phyloP scores from a whole-genome alignment of 2,888 invertebrate genomes.

The Orthosia gracilis region DNA sequence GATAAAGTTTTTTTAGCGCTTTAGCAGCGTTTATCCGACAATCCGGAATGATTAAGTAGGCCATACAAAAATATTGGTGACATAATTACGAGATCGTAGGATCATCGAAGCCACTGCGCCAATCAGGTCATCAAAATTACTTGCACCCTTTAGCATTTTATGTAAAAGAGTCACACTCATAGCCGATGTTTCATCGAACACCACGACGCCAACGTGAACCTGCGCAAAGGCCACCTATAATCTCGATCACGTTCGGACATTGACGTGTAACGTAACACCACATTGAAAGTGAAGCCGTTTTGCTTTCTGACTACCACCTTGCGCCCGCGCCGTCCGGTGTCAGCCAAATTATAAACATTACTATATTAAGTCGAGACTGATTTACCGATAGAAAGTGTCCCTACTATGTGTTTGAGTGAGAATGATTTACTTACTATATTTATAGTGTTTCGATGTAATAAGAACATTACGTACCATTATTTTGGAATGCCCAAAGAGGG shows the following conservation, averaged over 20 bases:
- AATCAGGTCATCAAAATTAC: neutral
- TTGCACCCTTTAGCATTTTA: neutral
- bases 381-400: conserved; percentile 75
- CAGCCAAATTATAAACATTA: conserved; percentile 78
- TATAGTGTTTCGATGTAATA: neutral
- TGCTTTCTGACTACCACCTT: conserved; percentile 84
- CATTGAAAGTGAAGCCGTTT: conserved; percentile 85
- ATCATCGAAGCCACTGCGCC: neutral
- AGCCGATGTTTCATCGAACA: neutral
- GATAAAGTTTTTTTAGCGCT: neutral
- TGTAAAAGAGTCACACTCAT: neutral
- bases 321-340: conserved; percentile 44
- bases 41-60: neutral
- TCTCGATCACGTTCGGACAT: conserved; percentile 70
- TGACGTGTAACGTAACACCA: conserved; percentile 76
- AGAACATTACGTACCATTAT: neutral
- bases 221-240: conserved; percentile 56
- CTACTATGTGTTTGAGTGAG: conserved; percentile 40
- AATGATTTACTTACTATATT: conserved; percentile 10
- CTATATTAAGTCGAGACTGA: conserved; percentile 63
- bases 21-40: neutral
- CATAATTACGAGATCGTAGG: neutral
- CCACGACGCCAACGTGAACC: neutral
- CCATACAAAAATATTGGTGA: conserved; percentile 14
- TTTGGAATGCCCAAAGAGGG: neutral